Evolutionary conservation across 2,888 invertebrate species (phyloP).

Genomic region (Polydrusus cervinus): DNA sequence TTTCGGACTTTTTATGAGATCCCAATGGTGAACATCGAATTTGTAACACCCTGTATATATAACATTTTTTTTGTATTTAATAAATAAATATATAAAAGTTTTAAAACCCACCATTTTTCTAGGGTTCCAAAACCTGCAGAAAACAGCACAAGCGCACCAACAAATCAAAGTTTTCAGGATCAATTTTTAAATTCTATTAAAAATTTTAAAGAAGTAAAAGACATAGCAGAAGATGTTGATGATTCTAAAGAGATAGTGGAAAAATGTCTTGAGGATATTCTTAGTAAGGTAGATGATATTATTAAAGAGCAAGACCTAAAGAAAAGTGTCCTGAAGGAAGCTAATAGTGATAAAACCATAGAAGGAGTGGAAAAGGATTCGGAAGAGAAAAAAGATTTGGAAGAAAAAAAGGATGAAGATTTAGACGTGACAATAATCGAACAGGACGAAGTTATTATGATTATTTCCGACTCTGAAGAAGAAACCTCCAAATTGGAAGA

Average conservation of each 20-base stretch:
- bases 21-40: too few species aligned
- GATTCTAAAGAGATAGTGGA: slow-evolving; percentile 53
- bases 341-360: slow-evolving; percentile 1
- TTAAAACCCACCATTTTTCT: neutral
- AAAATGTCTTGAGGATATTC: slow-evolving; percentile 56
- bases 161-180: slow-evolving; percentile 56
- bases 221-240: slow-evolving; percentile 36
- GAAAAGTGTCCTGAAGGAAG: neutral
- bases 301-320: slow-evolving; percentile 25
- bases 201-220: slow-evolving; percentile 33
- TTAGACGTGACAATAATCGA: slow-evolving; percentile 42
- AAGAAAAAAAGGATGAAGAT: slow-evolving; percentile 58
- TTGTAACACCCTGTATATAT: too few species aligned
- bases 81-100: too few species aligned
- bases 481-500: slow-evolving; percentile 27
- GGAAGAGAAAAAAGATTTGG: slow-evolving; percentile 10
- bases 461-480: slow-evolving; percentile 44
- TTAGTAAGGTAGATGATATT: slow-evolving; percentile 50
- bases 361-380: neutral
- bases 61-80: too few species aligned
- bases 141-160: slow-evolving; percentile 25
- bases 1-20: too few species aligned
- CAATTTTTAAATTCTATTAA: slow-evolving; percentile 57
- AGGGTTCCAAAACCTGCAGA: slow-evolving; percentile 23
- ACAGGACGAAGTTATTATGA: slow-evolving; percentile 33